These are phyloP conservation scores for Thaumetopoea pityocampa DNA, from an alignment of 1,140 invertebrate species.

Conservation along the genomic window DNA sequence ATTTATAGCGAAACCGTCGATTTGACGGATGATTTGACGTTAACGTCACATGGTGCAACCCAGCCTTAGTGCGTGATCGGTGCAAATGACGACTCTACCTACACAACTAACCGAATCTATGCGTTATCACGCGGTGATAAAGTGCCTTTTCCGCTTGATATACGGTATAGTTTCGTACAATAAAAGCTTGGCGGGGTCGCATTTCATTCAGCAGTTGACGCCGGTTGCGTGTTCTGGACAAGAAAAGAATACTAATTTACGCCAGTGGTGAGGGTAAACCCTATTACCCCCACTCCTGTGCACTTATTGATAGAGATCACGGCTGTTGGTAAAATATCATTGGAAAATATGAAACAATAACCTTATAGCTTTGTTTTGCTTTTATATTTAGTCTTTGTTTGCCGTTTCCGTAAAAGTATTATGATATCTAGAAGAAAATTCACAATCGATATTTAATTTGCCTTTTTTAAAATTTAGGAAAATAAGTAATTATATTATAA, in stretches of 20 bases:
- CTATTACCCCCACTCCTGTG: background rate
- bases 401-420: no score
- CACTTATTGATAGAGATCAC: slow-evolving; percentile 7
- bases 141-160: slow-evolving; percentile 17
- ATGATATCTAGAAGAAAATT: no score
- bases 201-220: slow-evolving; percentile 27
- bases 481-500: no score
- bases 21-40: no score
- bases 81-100: slow-evolving; percentile 43
- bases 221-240: slow-evolving; percentile 19
- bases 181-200: slow-evolving; percentile 19
- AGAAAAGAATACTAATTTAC: slow-evolving; percentile 19
- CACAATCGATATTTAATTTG: no score
- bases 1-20: no score
- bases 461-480: no score
- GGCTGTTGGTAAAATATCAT: no score
- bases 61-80: slow-evolving; percentile 60
- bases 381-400: no score
- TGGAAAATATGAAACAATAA: slow-evolving; percentile 8
- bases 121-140: slow-evolving; percentile 18
- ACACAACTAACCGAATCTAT: slow-evolving; percentile 11
- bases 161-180: slow-evolving; percentile 9
- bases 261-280: slow-evolving; percentile 3
- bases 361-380: no score
- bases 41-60: no score